Base-by-base conservation (phyloP, 1,140 invertebrate species). In the Sycophila sp. region DNA sequence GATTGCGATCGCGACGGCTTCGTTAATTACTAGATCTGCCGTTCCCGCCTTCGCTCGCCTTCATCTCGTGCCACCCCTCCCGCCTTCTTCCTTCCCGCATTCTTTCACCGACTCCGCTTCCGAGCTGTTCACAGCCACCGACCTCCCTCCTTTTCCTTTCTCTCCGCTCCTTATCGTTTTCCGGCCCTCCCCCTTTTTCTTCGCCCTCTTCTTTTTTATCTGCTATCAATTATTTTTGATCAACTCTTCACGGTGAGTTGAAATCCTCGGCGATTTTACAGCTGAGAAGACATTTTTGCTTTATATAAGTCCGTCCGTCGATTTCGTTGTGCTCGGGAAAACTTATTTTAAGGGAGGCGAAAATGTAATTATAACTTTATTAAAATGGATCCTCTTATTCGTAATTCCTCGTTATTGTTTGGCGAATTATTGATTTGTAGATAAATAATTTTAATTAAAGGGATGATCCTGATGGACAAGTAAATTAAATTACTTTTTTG, bases 1-100 rank as follows among this genome's bases (percentile, higher is more conserved):
- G 78, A 82, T 81, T 78, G 76, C 73, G 68, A 80, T 81, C 80
- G 63, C 78, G 80, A 77, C 74, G 77, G 80, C 76, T 79, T 76
- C 78, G 78, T 81, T 82, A 81, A 82, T 81, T 81, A 81, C 77
- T 75, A 75, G 76, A 77, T 75, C 64, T 59, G 74, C 67, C 73
- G 68, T n/a, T n/a, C n/a, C n/a, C n/a, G n/a, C n/a, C n/a, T n/a
- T n/a, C n/a, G n/a, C n/a, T n/a, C n/a, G n/a, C n/a, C n/a, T n/a
- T n/a, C n/a, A n/a, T n/a, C n/a, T n/a, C n/a, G n/a, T n/a, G n/a
- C n/a, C n/a, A n/a, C n/a, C n/a, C n/a, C n/a, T n/a, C n/a, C 72
- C 69, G 70, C 70, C 47, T n/a, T 34, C 36, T 67, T 34, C 22
- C n/a, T 59, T 58, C 15, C 51, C 38, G 53, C 71, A 24, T 55